Evolutionary conservation across 2,888 invertebrate genomes (phyloP).

Genomic region (Neocrepidodera transversa): DNA sequence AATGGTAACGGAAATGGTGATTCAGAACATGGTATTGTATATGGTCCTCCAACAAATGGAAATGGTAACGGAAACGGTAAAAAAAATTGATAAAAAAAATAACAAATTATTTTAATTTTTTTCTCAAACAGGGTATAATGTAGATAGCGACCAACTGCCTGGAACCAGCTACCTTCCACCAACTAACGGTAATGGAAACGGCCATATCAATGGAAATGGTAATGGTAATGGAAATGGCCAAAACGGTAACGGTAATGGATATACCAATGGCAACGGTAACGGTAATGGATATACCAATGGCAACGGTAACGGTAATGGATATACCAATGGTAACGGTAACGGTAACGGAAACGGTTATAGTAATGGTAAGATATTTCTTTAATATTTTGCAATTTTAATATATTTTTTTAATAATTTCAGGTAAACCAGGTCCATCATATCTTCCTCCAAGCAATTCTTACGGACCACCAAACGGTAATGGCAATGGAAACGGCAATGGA

Average conservation of each 20-base stretch:
- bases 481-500: constrained; percentile 22
- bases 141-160: constrained; percentile 49
- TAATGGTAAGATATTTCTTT: constrained; percentile 41
- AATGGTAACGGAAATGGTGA: constrained; percentile 27
- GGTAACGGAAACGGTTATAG: constrained; percentile 33
- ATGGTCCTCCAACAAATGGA: constrained; percentile 53
- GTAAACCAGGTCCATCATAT: constrained; percentile 10
- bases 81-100: neutral
- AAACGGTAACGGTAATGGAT: constrained; percentile 50
- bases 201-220: constrained; percentile 42
- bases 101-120: no score
- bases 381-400: no score
- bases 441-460: constrained; percentile 28
- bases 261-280: constrained; percentile 46
- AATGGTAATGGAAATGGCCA: constrained; percentile 46
- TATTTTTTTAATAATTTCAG: no score
- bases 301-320: constrained; percentile 46
- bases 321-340: constrained; percentile 19
- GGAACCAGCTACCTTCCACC: constrained; percentile 49
- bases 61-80: constrained; percentile 36
- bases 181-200: constrained; percentile 34
- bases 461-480: constrained; percentile 33
- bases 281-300: constrained; percentile 34
- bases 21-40: constrained; percentile 39
- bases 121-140: constrained; percentile 40